Base-by-base conservation (phyloP, 2,888 invertebrate species). In the Artemia sp. region DNA sequence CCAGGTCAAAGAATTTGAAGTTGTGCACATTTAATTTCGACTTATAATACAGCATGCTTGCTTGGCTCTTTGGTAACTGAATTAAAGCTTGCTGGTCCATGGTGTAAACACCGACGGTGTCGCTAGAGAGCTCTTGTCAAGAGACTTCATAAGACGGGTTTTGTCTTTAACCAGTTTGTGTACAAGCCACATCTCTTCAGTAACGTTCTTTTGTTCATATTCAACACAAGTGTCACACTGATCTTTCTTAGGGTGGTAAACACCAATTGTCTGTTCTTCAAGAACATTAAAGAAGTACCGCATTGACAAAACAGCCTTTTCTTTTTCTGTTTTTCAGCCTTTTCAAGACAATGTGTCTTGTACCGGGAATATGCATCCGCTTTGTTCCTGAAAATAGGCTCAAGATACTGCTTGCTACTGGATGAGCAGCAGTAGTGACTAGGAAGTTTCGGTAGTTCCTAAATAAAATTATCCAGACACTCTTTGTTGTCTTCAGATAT, bases 11-110 rank as follows among this genome's bases (percentile, higher is more conserved):
- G 50, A 76, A 52, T 1, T 73, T 75, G 69, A 75, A 76, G 72
- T 76, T 76, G 70, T 76, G 75, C 11, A 73, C 72, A n/a, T 71
- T 71, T 12, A 76, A 71, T 70, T 76, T 76, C 0, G 58, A 58
- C 14, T 58, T 58, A 14, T 58, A 58, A 8, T 58, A 58, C 58
- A 58, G 0, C 58, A 58, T 58, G 58, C 58, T 58, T 14, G 58
- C 58, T 14, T 58, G 58, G 14, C 58, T 58, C 58, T 58, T 58
- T 14, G 58, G 58, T 58, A 58, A 14, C 58, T 58, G 58, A 14
- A 58, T 58, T 14, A 58, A 58, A 58, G 58, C 58, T 14, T 58
- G 58, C 14, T 6, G 58, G 9, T 58, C 58, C 58, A 58, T 58
- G 8, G 58, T 58, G 14, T 58, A 58, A 14, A 58, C 58, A 58